These are phyloP conservation scores for Colinus virginianus DNA, from an alignment of 2,113 vertebrate genomes.

Conservation along the genomic window DNA sequence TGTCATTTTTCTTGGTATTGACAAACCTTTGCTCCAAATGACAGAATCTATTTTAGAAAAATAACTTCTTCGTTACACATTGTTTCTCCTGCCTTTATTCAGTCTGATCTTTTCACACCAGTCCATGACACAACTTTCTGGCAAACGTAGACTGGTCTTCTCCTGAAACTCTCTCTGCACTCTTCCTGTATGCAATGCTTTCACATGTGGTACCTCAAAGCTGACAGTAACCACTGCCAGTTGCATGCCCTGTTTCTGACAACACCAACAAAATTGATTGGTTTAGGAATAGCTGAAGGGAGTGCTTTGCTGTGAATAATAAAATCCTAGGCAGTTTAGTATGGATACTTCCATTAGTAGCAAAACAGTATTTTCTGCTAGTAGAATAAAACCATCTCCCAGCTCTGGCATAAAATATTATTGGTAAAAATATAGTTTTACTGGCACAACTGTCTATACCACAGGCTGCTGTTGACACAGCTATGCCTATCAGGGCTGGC, in stretches of 20 bases:
- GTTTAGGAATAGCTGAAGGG: slow-evolving; percentile 10
- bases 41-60: slow-evolving; percentile 32
- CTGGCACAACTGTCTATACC: background rate
- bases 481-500: slow-evolving; percentile 9
- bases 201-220: background rate
- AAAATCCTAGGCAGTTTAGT: slow-evolving; percentile 18
- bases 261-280: slow-evolving; percentile 9
- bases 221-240: background rate
- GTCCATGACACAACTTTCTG: slow-evolving; percentile 30
- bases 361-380: background rate
- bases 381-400: background rate
- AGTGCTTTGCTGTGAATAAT: slow-evolving; percentile 25
- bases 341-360: background rate
- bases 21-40: slow-evolving; percentile 46
- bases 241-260: background rate
- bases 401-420: slow-evolving; percentile 1
- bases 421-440: slow-evolving; percentile 30
- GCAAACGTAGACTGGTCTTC: slow-evolving; percentile 10
- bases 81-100: background rate
- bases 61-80: background rate
- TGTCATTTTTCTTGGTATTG: slow-evolving; percentile 41
- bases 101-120: slow-evolving; percentile 2
- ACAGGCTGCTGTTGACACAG: slow-evolving; percentile 30
- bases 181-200: background rate
- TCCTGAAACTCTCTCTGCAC: background rate